Percentiles rank a stretch among this genome's conserved stretches.
phyloP scores from a whole-genome alignment of 2,888 invertebrate genomes.

The Drosophila pseudotakahashii region DNA sequence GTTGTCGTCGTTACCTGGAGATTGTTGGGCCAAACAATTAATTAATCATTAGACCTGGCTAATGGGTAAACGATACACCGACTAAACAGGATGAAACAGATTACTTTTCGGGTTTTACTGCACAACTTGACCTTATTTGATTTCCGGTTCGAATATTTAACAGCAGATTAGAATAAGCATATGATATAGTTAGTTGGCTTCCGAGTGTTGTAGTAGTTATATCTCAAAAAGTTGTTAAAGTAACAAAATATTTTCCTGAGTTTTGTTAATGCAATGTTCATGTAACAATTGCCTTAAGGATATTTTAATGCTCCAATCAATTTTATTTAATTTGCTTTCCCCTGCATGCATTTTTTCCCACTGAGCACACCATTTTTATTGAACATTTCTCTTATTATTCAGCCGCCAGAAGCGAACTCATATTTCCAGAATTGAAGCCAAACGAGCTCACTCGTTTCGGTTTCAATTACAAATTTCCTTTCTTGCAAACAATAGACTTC shows the following conservation, averaged over 20 bases:
- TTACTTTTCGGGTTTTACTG: not conserved
- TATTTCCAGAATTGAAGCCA: constrained; percentile 18
- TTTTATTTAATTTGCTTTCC: constrained; percentile 1
- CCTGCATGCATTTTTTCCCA: not conserved
- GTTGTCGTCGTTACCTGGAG: constrained; percentile 24
- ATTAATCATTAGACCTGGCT: constrained; percentile 46
- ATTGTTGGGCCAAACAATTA: constrained; percentile 46
- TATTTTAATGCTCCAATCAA: not conserved
- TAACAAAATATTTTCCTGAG: too few relatives aligned
- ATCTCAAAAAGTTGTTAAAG: too few relatives aligned
- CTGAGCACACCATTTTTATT: not conserved
- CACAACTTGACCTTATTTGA: too few relatives aligned
- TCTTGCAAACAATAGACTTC: constrained; percentile 25
- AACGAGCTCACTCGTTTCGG: constrained; percentile 13
- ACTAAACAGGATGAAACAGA: not conserved
- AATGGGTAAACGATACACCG: constrained; percentile 39
- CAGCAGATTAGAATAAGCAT: too few relatives aligned
- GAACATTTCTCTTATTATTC: constrained; percentile 14
- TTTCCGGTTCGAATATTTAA: not conserved
- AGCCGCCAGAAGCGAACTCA: constrained; percentile 6
- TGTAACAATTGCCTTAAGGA: not conserved
- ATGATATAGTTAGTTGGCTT: too few relatives aligned
- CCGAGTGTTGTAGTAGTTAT: too few relatives aligned
- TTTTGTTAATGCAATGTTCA: too few relatives aligned
- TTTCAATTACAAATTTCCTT: constrained; percentile 28